Percentiles rank a stretch among this genome's conserved stretches.
Evolutionary conservation across 2,113 vertebrate species (phyloP).

Genomic region (Oreochromis aureus): DNA sequence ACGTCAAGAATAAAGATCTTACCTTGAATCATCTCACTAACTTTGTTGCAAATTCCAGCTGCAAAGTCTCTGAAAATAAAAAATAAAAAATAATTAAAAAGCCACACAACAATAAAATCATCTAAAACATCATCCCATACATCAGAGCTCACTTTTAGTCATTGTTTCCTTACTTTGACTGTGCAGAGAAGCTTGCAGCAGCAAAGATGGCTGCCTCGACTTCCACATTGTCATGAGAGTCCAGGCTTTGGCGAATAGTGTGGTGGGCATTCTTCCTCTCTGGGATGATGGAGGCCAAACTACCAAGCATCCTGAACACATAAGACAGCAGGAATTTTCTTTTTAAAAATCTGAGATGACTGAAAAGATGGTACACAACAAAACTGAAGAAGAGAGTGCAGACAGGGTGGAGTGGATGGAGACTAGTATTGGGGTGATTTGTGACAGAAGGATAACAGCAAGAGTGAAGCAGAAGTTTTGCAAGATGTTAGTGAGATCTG

Average conservation of each 20-base stretch:
- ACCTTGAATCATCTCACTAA: conserved; percentile 99
- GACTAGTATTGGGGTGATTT: background rate
- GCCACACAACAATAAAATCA: background rate
- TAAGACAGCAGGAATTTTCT: background rate
- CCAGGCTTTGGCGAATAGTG: conserved; percentile 96
- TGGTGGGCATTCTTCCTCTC: conserved; percentile 98
- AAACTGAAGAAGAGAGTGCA: background rate
- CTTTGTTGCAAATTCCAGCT: conserved; percentile 98
- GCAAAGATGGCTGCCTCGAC: conserved; percentile 98
- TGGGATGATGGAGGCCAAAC: conserved; percentile 96
- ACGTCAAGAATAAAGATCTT: background rate
- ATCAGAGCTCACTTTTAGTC: background rate
- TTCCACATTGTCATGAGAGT: conserved; percentile 96
- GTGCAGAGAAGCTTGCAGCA: conserved; percentile 94
- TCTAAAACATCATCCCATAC: background rate
- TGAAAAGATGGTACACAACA: background rate
- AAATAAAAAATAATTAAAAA: background rate
- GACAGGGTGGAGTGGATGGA: background rate
- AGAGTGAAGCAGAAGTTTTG: background rate
- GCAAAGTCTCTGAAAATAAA: conserved; percentile 87
- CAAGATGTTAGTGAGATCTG: background rate
- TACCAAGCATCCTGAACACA: conserved; percentile 86
- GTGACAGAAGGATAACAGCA: background rate
- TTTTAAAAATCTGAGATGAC: background rate
- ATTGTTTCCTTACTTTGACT: conserved; percentile 83